Evolutionary conservation across 2,113 vertebrate species (phyloP), one percentile per base, ranked within the genome.

Genomic region (Pachyramphus minor): DNA sequence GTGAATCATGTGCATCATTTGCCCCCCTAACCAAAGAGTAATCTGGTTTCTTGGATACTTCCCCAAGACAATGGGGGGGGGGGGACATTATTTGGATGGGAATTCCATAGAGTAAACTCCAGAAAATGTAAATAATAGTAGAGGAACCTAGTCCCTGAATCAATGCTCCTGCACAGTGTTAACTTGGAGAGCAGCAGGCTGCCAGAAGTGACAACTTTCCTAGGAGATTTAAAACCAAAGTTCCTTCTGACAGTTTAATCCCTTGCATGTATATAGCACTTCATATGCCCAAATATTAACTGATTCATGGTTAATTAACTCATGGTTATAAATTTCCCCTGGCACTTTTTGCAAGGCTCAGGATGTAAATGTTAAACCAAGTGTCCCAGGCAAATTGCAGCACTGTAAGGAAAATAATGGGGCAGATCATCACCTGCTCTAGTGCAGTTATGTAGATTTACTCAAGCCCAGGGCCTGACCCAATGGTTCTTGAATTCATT

Each of bases 241-340:
- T 94, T 87, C 58, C 37, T 17, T 90, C 73, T 93, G 95, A 95
- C 96, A 97, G 87, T 53, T 93, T 97, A 95, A 97, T 96, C 94
- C 89, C 37, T 87, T 58, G 37, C 94, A 95, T 95, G 87, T 92
- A 95, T 82, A 82, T 95, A 93, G 81, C 94, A 97, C 93, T 95
- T 95, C 95, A 94, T 93, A 56, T 95, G 77, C 87, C 89, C 89
- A 87, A 92, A 96, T 97, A 95, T 87, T 84, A 95, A 91, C 89
- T 91, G 94, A 94, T 95, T 96, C 95, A 95, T 95, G 81, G 91
- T 89, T 97, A 95, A 97, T 96, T 97, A 96, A 95, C 84, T 89
- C 28, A 11, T 49, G 93, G 87, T 42, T 93, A 92, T 95, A 96
- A 94, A 97, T 97, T 95, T 96, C 45, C 45, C 62, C 58, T 84